Conservation (phyloP, 2,797 vertebrate genomes). For the Hyperoplus lanceolatus region DNA sequence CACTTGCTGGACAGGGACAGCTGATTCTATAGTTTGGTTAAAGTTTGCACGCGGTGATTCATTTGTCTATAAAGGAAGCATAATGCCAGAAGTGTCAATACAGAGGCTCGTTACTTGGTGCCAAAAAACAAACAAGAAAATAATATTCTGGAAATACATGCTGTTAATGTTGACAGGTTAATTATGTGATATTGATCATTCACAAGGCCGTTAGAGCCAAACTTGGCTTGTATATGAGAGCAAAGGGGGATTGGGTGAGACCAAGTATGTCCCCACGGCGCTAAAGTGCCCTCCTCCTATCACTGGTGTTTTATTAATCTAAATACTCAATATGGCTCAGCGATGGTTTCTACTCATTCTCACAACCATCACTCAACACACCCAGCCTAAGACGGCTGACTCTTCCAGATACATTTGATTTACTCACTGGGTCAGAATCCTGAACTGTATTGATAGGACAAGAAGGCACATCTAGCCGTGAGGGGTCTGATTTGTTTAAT, state of each 20-base stretch:
- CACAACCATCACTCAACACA: not conserved
- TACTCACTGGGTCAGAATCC: slow-evolving; percentile 12
- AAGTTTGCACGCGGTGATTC: too few relatives aligned
- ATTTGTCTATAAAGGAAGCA: too few relatives aligned
- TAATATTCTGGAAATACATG: too few relatives aligned
- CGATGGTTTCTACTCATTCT: slow-evolving; percentile 1
- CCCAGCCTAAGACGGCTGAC: not conserved
- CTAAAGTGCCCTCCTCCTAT: slow-evolving; percentile 9
- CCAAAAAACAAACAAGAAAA: too few relatives aligned
- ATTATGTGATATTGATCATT: too few relatives aligned
- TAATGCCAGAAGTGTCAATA: too few relatives aligned
- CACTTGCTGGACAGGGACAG: too few relatives aligned
- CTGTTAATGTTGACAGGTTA: too few relatives aligned
- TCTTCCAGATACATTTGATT: slow-evolving; percentile 22
- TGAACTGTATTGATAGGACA: slow-evolving; percentile 19
- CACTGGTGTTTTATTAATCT: slow-evolving; percentile 45
- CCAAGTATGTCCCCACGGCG: not conserved
- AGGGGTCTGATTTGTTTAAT: slow-evolving; percentile 38
- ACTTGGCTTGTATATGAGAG: slow-evolving; percentile 1
- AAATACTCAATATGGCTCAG: slow-evolving; percentile 13
- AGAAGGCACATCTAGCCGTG: slow-evolving; percentile 13
- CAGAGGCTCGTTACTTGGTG: too few relatives aligned
- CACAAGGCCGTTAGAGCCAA: not conserved
- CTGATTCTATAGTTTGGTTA: too few relatives aligned
- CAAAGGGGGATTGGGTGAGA: not conserved